Percentiles rank a stretch among this genome's conserved stretches.
Evolutionary conservation across 2,797 vertebrate genomes (phyloP).

Genomic region (Leontopithecus rosalia): DNA sequence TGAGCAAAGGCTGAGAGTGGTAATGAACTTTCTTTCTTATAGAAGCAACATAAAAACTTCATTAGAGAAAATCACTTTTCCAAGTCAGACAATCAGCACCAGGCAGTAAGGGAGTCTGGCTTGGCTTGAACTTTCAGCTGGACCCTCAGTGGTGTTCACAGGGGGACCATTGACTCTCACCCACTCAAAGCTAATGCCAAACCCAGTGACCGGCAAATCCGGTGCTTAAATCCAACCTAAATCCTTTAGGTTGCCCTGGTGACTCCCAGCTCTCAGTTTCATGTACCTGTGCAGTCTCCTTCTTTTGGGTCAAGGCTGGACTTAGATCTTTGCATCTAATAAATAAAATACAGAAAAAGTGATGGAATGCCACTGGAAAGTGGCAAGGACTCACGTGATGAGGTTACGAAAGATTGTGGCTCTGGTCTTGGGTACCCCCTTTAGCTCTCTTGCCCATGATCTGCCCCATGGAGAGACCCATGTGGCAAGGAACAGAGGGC

Average conservation of each 20-base stretch:
- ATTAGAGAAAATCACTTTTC: not conserved
- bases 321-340: not conserved
- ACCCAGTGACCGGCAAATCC: not conserved
- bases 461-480: not conserved
- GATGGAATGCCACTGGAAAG: not conserved
- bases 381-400: not conserved
- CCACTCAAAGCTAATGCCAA: too few species aligned
- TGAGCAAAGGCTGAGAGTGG: slow-evolving; percentile 55
- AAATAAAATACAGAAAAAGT: not conserved
- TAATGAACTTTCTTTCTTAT: slow-evolving; percentile 63
- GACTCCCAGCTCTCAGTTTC: not conserved
- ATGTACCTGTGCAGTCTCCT: not conserved
- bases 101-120: not conserved
- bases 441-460: not conserved
- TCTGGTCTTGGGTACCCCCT: not conserved
- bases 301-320: not conserved
- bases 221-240: not conserved
- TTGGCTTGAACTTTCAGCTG: not conserved
- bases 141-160: not conserved
- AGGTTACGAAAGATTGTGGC: too few species aligned
- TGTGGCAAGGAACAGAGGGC: not conserved
- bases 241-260: too few species aligned
- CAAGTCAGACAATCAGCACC: not conserved
- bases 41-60: not conserved
- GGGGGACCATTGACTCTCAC: not conserved